Evolutionary conservation across 2,797 vertebrate species (phyloP), one percentile per base, ranked within the genome.

Genomic region (Furcifer pardalis): DNA sequence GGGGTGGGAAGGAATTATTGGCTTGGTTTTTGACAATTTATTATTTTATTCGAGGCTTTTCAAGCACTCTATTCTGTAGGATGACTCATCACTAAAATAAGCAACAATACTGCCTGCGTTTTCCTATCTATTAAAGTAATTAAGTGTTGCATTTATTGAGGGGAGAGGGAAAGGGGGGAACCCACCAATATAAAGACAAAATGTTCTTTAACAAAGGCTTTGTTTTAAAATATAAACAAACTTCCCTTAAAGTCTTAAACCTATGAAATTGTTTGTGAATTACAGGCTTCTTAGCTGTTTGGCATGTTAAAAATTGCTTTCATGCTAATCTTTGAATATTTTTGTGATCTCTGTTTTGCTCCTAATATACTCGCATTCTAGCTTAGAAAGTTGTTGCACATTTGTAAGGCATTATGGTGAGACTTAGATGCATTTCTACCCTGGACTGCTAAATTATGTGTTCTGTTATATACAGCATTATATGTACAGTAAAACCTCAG

Each of bases 261-360:
- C 71, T 60, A 83, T 27, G 44, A 73, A 86, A 87, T 84, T 68
- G 42, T 86, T 91, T 92, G 77, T 84, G 76, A 83, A 88, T 81
- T 83, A 30, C 83, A 90, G 84, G 88, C 73, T 86, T 85, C 69
- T 87, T 80, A 82, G 42, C 85, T 10, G 0, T 84, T 88, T 87
- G 62, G 89, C 90, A 88, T 83, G 77, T 83, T 83, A 84, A n/a
- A 89, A 90, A 85, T 83, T 91, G 91, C 88, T 85, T 80, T 91
- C 90, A 89, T 81, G 86, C 83, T 79, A 91, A 84, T 0, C 84
- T 3, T 84, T n/a, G 83, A 80, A 75, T 75, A 85, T 91, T 91
- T 87, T 87, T 92, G 87, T 85, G 46, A 86, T 89, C 76, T 82
- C 2, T 72, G 7, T 84, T 89, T 88, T 86, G 25, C 62, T 90